A percentile compares a stretch with the other conserved stretches of the same genome.
Evolutionary conservation across 2,113 vertebrate species (phyloP).

Genomic region (Malaclemys terrapin): DNA sequence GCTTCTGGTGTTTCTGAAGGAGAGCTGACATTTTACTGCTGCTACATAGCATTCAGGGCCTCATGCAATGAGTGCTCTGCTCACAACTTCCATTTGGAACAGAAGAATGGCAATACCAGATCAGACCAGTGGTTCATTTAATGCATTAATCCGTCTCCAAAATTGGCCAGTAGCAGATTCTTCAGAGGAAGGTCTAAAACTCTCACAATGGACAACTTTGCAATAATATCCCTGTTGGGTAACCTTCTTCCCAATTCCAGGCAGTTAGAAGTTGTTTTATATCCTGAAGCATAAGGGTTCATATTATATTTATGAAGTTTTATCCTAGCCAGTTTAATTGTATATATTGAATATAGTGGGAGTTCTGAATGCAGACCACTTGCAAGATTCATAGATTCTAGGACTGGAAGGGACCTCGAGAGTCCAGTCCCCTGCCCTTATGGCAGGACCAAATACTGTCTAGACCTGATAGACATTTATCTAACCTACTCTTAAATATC

Average conservation of each 20-base stretch:
- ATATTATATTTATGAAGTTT: background rate
- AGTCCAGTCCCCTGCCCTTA: no score
- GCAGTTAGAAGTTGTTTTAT: background rate
- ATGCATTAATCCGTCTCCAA: fast-evolving
- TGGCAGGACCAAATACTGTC: no score
- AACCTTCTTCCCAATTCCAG: background rate
- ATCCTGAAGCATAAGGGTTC: background rate
- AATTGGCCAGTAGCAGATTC: background rate
- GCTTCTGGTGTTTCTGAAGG: background rate
- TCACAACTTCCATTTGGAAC: fast-evolving
- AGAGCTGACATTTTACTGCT: background rate
- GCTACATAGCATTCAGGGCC: background rate
- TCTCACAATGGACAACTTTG: background rate
- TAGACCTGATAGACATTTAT: no score
- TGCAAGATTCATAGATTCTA: background rate
- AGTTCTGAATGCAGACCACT: background rate
- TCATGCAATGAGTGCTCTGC: background rate
- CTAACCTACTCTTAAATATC: no score
- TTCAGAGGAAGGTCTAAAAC: background rate
- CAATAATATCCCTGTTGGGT: background rate
- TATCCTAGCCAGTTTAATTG: background rate
- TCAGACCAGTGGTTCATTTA: background rate
- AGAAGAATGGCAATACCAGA: background rate
- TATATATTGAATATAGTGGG: background rate
- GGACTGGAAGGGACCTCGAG: no score